Conservation (phyloP, 2,797 vertebrate genomes). For the Poecilia velifera region DNA sequence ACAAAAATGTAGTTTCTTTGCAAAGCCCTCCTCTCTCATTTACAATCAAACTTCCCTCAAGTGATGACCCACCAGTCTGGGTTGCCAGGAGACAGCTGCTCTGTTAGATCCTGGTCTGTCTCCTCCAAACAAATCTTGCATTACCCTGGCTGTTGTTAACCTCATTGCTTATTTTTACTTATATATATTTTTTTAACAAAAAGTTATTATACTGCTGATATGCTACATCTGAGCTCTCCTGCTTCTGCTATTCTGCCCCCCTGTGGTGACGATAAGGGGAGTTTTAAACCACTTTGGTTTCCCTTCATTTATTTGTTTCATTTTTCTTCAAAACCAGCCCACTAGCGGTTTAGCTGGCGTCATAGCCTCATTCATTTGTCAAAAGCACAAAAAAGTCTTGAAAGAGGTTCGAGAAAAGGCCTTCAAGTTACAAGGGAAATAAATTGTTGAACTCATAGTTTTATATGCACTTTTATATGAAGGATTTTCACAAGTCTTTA, state of each 20-base stretch:
- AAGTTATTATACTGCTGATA: not conserved
- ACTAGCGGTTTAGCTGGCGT: not conserved
- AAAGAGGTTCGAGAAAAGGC: not conserved
- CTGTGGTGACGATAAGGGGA: not conserved
- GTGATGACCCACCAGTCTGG: too few relatives aligned
- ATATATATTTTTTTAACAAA: not conserved
- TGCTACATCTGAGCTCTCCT: not conserved
- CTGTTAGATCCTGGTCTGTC: not conserved
- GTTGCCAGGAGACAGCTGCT: not conserved
- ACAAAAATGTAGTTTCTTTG: not conserved
- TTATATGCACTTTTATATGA: not conserved
- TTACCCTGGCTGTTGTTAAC: not conserved
- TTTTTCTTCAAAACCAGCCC: not conserved
- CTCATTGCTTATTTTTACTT: not conserved
- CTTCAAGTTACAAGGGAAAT: not conserved
- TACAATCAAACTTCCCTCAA: too few relatives aligned
- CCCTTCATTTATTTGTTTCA: not conserved
- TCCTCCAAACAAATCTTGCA: not conserved
- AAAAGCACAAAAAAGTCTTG: not conserved
- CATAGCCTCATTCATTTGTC: not conserved
- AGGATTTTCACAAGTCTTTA: not conserved
- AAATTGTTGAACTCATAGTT: not conserved
- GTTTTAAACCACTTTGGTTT: not conserved
- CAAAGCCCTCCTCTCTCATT: too few relatives aligned
- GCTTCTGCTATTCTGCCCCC: not conserved